Evolutionary conservation across 2,113 vertebrate genomes (phyloP), one percentile per base, ranked within the genome.

Genomic region (Carettochelys insculpta): DNA sequence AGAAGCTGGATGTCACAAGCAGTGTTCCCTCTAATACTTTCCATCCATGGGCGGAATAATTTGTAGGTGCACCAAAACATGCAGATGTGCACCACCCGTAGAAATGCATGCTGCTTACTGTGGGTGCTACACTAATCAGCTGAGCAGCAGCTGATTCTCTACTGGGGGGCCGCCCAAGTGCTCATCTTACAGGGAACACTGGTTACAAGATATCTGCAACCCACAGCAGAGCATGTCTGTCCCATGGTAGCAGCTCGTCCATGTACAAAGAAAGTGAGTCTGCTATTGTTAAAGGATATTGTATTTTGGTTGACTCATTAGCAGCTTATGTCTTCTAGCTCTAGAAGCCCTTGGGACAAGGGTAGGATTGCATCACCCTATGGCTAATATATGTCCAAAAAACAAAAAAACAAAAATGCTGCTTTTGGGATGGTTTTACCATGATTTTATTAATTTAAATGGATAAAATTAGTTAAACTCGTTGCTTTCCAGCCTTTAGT

Each of bases 371-470:
- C 8, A 4, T 45, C 41, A 43, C 41, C 61, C 34, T n/a, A 2
- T 38, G 61, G 61, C 61, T 38, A 68, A 38, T 20, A 65, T 8
- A 34, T 80, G 47, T 65, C 31, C 0, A 0, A 27, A 43, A 7
- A 0, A 0, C 0, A 0, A 56, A 56, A 24, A 11, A 56, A 31
- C 34, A 13, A 22, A 38, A 7, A 20, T 22, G 0, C 5, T 71
- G 41, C 65, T 88, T 79, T 50, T 86, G 53, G 1, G 10, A 29
- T 71, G 87, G 81, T 73, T 93, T 81, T 73, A 43, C n/a, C 4
- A 4, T 45, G 16, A 61, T 45, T 96, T 96, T 95, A 95, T 94
- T 92, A 94, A 95, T 90, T 3, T 53, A 80, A 65, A 76, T 78
- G 85, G 77, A 1, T 8, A 68, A 92, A 81, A 88, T 94, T 94